Base-by-base conservation (phyloP, 2,113 vertebrate species). In the Carlito syrichta region DNA sequence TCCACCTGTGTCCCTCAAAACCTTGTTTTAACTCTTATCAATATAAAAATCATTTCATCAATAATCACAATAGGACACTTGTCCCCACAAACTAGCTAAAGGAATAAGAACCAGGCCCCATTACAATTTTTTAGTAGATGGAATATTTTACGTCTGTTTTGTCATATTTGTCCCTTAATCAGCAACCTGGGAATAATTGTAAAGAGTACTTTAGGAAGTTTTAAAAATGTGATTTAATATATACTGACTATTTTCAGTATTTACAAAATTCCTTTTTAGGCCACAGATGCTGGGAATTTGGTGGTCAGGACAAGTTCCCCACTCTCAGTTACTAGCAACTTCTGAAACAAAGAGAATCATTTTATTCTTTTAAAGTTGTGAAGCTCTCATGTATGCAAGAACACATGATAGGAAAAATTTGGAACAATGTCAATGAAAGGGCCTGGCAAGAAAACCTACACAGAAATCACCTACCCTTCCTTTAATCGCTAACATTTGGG, bases 251-350 rank as follows among this genome's bases (percentile, higher is more conserved):
- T 60, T 71, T 86, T 17, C 11, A 77, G 56, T 54, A 93, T 78
- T 92, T 27, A 60, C 0, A 84, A 43, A 85, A 52, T 83, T n/a
- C 12, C 16, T 35, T 93, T 52, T 68, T 8, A n/a, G 87, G 50
- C 86, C 96, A 77, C 95, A 99, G 98, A 94, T 98, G 98, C 97
- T 99, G 98, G 98, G 98, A 99, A 96, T 95, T 99, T 66, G 98
- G 96, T 83, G 98, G 98, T 81, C 98, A 98, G 16, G 98, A 99
- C 87, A 98, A 97, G 98, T 98, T 98, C 99, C 79, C 98, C 99
- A 78, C 95, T 99, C 83, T 98, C 97, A 97, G 98, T 98, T 73
- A 98, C 98, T 69, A 74, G 4, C 10, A 92, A 52, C 14, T 78
- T 45, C 32, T 48, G 79, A 40, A 93, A 78, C 12, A 66, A 30